Evolutionary conservation across 2,113 vertebrate genomes (phyloP).

Genomic region (Ursus arctos): DNA sequence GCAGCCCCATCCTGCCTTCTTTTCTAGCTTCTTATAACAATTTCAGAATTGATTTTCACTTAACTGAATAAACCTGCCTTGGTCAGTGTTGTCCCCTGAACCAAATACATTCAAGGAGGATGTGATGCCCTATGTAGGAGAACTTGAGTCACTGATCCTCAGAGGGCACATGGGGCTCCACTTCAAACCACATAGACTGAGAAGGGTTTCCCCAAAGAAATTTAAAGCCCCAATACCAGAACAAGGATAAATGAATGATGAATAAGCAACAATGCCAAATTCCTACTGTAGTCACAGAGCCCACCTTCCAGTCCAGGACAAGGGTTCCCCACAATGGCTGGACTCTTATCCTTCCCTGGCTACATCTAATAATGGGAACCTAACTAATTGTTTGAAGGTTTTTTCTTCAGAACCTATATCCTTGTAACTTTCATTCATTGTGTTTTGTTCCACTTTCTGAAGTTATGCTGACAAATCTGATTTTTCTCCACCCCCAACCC

Average conservation of each 20-base stretch:
- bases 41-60: neutral
- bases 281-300: neutral
- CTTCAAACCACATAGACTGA: neutral
- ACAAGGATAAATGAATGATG: neutral
- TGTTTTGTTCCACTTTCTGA: neutral
- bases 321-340: neutral
- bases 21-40: neutral
- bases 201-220: neutral
- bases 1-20: neutral
- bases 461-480: neutral
- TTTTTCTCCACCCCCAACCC: neutral
- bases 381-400: neutral
- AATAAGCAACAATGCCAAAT: too few species aligned
- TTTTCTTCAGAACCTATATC: neutral
- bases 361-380: neutral
- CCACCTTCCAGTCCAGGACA: neutral
- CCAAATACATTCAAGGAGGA: neutral
- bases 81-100: neutral
- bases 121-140: neutral
- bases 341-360: neutral
- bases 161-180: neutral
- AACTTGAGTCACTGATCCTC: neutral
- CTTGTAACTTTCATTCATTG: neutral
- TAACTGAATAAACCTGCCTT: neutral
- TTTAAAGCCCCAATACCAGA: neutral